These are phyloP conservation scores for Tupiocoris notatus DNA, from an alignment of 2,888 invertebrate genomes.

Conservation along the genomic window DNA sequence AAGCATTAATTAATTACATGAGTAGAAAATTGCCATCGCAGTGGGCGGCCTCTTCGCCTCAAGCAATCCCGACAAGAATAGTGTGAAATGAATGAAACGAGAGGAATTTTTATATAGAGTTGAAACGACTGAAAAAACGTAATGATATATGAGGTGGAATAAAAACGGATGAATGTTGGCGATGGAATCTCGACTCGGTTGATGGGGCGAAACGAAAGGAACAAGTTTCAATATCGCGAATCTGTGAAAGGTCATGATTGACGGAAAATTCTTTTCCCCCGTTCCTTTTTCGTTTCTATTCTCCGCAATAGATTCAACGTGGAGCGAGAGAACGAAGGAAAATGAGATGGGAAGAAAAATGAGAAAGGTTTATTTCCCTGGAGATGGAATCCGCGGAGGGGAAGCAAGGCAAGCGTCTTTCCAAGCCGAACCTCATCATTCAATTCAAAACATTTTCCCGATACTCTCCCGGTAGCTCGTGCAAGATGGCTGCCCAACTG, in stretches of 20 bases:
- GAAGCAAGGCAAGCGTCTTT: not conserved
- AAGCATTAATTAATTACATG: too few relatives aligned
- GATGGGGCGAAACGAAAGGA: too few relatives aligned
- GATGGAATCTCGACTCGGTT: not conserved
- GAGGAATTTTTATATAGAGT: too few relatives aligned
- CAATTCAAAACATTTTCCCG: not conserved
- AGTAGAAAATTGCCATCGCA: too few relatives aligned
- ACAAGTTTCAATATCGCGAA: not conserved
- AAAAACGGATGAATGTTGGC: not conserved
- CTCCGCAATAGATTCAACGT: not conserved
- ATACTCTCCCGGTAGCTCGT: too few relatives aligned
- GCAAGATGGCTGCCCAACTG: too few relatives aligned
- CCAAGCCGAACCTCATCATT: not conserved
- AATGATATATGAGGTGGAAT: not conserved
- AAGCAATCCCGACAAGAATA: too few relatives aligned
- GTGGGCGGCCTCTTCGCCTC: too few relatives aligned
- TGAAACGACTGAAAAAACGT: too few relatives aligned
- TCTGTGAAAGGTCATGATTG: not conserved
- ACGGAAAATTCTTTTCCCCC: not conserved
- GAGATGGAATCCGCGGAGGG: not conserved
- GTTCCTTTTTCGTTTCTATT: not conserved
- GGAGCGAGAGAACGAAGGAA: not conserved
- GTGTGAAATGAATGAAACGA: too few relatives aligned
- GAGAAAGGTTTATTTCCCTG: not conserved
- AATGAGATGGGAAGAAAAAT: not conserved